Percentiles rank a stretch among this genome's conserved stretches.
These are phyloP conservation scores for Potamarius usumacintae DNA, from an alignment of 2,113 vertebrate genomes.

Conservation along the genomic window DNA sequence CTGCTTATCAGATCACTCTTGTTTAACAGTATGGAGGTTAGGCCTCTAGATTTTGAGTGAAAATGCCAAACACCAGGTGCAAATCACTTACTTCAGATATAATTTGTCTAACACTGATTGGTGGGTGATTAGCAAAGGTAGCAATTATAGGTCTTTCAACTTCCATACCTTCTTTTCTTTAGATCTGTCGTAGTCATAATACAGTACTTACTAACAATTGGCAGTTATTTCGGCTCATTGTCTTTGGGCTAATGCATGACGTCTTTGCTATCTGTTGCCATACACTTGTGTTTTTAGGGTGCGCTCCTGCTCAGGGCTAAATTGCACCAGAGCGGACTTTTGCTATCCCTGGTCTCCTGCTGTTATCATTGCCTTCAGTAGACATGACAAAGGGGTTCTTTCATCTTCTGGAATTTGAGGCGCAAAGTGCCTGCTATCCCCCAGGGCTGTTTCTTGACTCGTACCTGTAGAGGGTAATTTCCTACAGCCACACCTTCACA, in stretches of 20 bases:
- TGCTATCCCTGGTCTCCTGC: constrained; percentile 41
- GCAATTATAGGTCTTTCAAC: not conserved
- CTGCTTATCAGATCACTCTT: constrained; percentile 32
- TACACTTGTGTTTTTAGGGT: not conserved
- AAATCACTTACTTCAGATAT: not conserved
- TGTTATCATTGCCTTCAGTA: constrained; percentile 36
- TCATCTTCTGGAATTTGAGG: constrained; percentile 65
- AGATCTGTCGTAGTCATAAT: not conserved
- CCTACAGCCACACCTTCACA: constrained; percentile 47
- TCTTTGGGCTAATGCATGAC: not conserved
- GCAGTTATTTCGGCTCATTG: not conserved
- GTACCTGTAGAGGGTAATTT: constrained; percentile 57
- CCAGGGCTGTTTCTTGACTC: constrained; percentile 47
- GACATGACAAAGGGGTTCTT: constrained; percentile 60
- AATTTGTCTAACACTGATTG: not conserved
- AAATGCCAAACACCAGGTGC: not conserved
- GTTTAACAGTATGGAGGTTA: not conserved
- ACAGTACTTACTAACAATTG: constrained; percentile 17
- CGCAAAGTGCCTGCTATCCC: constrained; percentile 52
- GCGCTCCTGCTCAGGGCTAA: constrained; percentile 21
- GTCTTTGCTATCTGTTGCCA: not conserved
- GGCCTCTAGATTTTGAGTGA: not conserved
- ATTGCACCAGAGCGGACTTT: constrained; percentile 13
- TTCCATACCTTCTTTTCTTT: not conserved
- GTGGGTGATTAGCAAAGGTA: constrained; percentile 3